A percentile compares a stretch with the other conserved stretches of the same genome.
These are phyloP conservation scores for Paramisgurnus dabryanus DNA, from an alignment of 2,113 vertebrate genomes.

Conservation along the genomic window DNA sequence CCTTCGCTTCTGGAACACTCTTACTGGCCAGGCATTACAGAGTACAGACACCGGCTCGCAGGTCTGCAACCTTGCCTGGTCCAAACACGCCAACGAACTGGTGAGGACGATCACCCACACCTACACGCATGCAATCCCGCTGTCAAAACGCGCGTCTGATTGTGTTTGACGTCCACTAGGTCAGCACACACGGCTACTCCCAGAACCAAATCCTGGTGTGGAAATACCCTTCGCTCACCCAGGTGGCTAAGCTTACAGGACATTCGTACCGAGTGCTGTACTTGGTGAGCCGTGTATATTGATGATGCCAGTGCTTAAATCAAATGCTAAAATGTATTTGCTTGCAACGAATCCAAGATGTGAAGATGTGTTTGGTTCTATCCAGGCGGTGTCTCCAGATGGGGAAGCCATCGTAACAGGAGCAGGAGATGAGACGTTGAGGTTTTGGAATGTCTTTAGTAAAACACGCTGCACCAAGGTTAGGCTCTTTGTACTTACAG, in stretches of 20 bases:
- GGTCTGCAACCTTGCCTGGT: constrained; percentile 83
- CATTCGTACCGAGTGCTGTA: constrained; percentile 81
- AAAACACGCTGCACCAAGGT: constrained; percentile 84
- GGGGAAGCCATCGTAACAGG: constrained; percentile 83
- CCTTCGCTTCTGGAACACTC: constrained; percentile 81
- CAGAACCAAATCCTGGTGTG: constrained; percentile 84
- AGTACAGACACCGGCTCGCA: constrained; percentile 81
- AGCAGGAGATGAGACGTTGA: constrained; percentile 80
- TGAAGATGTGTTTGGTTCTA: constrained; percentile 2
- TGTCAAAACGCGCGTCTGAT: not conserved
- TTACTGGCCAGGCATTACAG: constrained; percentile 80
- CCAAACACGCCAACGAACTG: constrained; percentile 82
- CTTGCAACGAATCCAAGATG: too few relatives aligned
- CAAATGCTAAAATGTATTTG: too few relatives aligned
- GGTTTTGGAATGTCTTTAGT: constrained; percentile 84
- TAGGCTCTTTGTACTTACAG: not conserved
- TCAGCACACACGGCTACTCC: constrained; percentile 83
- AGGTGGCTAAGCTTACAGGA: constrained; percentile 80
- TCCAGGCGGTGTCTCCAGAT: constrained; percentile 79
- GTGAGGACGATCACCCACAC: constrained; percentile 61
- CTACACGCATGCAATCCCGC: not conserved
- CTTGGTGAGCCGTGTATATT: constrained; percentile 66
- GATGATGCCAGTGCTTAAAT: too few relatives aligned
- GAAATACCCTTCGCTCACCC: constrained; percentile 80
- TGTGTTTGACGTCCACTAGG: constrained; percentile 59